Conservation (phyloP, 2,797 vertebrate genomes). For the Lepilemur ruficaudatus region DNA sequence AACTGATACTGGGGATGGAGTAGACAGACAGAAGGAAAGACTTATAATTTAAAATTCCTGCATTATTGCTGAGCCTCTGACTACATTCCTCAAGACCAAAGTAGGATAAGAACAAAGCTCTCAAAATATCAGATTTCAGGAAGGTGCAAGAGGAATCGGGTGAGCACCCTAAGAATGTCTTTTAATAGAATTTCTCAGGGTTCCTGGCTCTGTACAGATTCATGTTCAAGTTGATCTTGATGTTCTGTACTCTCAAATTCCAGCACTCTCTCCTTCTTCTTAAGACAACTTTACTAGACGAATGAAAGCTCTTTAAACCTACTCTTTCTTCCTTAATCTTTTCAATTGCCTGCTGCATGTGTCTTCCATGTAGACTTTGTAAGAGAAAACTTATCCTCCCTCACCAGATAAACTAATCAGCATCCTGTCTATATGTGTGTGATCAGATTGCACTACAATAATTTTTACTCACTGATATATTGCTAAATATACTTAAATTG, state of each 20-base stretch:
- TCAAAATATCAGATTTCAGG: not conserved
- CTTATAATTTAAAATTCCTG: not conserved
- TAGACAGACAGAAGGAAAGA: not conserved
- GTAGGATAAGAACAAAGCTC: not conserved
- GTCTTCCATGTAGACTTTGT: not conserved
- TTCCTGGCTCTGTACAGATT: not conserved
- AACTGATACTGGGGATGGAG: not conserved
- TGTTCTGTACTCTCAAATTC: not conserved
- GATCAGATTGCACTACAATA: not conserved
- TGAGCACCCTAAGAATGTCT: not conserved
- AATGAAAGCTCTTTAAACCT: not conserved
- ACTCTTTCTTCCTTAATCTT: not conserved
- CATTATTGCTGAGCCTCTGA: not conserved
- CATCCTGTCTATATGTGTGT: not conserved
- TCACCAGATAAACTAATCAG: not conserved
- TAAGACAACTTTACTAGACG: not conserved
- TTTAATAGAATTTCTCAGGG: not conserved
- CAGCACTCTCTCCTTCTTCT: not conserved
- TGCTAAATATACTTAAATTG: not conserved
- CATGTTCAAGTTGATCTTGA: not conserved
- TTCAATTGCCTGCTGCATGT: not conserved
- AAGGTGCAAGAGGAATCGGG: not conserved
- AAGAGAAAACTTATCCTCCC: not conserved
- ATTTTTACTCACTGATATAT: not conserved
- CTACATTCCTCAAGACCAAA: not conserved